Evolutionary conservation across 1,140 invertebrate species (phyloP).

Genomic region (Brachionus paranguensis): DNA sequence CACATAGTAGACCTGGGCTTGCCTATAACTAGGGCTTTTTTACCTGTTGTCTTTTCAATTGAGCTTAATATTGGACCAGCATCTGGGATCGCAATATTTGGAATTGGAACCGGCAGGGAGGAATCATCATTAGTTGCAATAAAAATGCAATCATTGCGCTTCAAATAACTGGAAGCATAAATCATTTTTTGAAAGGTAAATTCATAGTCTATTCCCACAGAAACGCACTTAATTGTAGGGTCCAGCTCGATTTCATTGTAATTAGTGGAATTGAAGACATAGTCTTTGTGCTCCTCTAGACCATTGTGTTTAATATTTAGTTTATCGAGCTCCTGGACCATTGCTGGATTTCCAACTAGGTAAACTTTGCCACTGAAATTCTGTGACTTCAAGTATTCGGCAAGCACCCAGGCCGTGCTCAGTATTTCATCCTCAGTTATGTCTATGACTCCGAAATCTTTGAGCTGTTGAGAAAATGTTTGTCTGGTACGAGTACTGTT

Average conservation of each 20-base stretch:
- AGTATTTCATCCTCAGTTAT: conserved; percentile 67
- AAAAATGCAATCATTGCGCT: conserved; percentile 68
- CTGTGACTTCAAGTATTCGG: conserved; percentile 68
- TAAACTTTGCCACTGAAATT: conserved; percentile 77
- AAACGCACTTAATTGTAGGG: conserved; percentile 60
- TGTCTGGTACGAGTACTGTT: conserved; percentile 79
- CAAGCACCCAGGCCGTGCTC: conserved; percentile 74
- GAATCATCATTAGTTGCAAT: conserved; percentile 87
- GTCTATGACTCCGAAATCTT: conserved; percentile 64
- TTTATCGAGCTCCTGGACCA: conserved; percentile 70
- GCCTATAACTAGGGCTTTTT: conserved; percentile 74
- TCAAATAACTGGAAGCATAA: conserved; percentile 77
- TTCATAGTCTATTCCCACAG: conserved; percentile 86
- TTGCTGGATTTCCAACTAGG: conserved; percentile 71
- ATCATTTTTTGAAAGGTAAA: conserved; percentile 82
- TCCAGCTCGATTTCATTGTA: conserved; percentile 1
- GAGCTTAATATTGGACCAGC: conserved; percentile 77
- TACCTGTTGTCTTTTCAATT: conserved; percentile 71
- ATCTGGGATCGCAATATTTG: conserved; percentile 59
- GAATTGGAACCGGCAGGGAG: conserved; percentile 59
- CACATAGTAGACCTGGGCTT: conserved; percentile 68
- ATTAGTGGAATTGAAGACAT: neutral
- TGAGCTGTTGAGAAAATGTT: conserved; percentile 71
- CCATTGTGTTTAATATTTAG: conserved; percentile 69
- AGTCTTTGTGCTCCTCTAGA: conserved; percentile 64